phyloP scores from a whole-genome alignment of 2,888 invertebrate genomes.

The Andricus curvator region DNA sequence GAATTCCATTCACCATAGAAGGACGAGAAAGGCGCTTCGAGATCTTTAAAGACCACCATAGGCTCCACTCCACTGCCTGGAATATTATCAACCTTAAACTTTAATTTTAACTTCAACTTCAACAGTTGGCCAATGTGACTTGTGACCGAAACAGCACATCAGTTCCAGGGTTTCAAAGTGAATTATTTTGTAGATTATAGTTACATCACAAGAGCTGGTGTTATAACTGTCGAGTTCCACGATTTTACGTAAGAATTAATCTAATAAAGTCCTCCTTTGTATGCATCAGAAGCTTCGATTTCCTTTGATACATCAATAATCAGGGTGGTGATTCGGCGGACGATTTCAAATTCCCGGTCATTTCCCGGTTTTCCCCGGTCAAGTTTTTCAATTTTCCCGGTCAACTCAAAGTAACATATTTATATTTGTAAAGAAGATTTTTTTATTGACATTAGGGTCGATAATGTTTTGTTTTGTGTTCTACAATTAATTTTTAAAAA shows the following conservation, averaged over 20 bases:
- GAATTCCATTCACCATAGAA: constrained; percentile 13
- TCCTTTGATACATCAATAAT: neutral
- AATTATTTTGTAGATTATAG: neutral
- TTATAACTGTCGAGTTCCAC: neutral
- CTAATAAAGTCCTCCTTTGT: neutral
- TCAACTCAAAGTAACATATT: too few species aligned
- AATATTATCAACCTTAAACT: neutral
- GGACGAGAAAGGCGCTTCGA: constrained; percentile 5
- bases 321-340: too few species aligned
- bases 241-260: constrained; percentile 10
- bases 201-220: neutral
- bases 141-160: neutral
- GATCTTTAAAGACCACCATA: constrained; percentile 7
- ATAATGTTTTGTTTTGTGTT: too few species aligned
- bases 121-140: neutral
- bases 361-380: too few species aligned
- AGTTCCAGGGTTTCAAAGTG: neutral
- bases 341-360: too few species aligned
- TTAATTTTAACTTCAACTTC: neutral
- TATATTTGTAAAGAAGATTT: too few species aligned
- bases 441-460: too few species aligned
- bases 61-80: neutral
- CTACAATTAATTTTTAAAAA: too few species aligned
- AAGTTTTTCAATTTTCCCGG: too few species aligned
- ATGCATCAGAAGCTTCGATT: neutral